Percentiles rank a stretch among this genome's conserved stretches.
Evolutionary conservation across 1,140 invertebrate genomes (phyloP).

Genomic region (Scaptomyza montana): DNA sequence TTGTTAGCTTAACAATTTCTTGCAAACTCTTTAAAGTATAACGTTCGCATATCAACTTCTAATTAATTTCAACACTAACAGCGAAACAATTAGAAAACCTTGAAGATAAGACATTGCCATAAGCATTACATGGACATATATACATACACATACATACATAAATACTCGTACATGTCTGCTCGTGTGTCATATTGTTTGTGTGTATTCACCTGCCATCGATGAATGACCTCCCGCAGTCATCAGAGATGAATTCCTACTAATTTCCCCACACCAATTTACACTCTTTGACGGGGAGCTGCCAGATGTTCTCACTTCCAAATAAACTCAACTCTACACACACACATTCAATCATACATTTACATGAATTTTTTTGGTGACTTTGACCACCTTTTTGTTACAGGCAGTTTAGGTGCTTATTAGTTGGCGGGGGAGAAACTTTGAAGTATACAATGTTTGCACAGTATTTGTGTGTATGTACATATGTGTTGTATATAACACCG

Average conservation of each 20-base stretch:
- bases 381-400: neutral
- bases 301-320: too few relatives aligned
- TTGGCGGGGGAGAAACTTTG: neutral
- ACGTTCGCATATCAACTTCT: neutral
- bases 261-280: too few relatives aligned
- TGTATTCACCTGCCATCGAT: neutral
- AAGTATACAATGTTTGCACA: conserved; percentile 11
- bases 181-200: neutral
- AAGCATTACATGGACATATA: neutral
- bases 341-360: neutral
- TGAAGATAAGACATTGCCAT: neutral
- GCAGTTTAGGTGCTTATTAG: neutral
- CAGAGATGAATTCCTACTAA: too few relatives aligned
- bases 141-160: neutral
- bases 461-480: neutral
- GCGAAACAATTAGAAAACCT: neutral
- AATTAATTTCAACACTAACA: neutral
- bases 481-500: conserved; percentile 5
- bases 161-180: neutral
- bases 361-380: neutral
- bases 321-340: too few relatives aligned
- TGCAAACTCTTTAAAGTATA: too few relatives aligned
- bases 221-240: too few relatives aligned
- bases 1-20: too few relatives aligned
- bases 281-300: too few relatives aligned